Conservation (phyloP, 2,797 vertebrate genomes). For the Okamejei kenojei region DNA sequence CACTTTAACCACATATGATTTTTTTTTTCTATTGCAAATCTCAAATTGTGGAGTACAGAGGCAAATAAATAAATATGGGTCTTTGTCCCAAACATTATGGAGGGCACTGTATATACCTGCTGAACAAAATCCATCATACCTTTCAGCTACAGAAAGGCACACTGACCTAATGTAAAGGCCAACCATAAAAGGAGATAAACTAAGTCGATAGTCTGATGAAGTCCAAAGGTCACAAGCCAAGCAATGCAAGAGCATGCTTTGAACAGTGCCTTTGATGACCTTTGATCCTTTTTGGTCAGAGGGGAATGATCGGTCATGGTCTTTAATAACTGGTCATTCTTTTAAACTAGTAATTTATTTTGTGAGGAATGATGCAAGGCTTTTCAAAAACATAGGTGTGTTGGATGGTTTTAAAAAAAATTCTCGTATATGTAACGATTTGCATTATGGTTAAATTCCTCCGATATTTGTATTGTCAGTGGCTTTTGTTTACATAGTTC, state of each 20-base stretch:
- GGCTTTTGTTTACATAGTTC: conserved; percentile 37
- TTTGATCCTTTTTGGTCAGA: conserved; percentile 57
- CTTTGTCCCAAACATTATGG: too few relatives aligned
- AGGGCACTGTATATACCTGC: conserved; percentile 15
- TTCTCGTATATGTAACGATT: not conserved
- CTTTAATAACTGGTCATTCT: conserved; percentile 60
- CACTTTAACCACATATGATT: too few relatives aligned
- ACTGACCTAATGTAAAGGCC: conserved; percentile 57
- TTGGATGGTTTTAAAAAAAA: not conserved
- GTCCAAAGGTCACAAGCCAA: conserved; percentile 51
- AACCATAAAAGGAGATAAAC: conserved; percentile 58
- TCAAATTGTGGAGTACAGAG: too few relatives aligned
- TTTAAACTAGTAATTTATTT: conserved; percentile 64
- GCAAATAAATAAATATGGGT: too few relatives aligned
- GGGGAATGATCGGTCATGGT: conserved; percentile 54
- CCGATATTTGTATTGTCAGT: not conserved
- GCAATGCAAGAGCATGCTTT: conserved; percentile 48
- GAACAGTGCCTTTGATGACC: conserved; percentile 62
- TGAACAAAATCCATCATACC: conserved; percentile 35
- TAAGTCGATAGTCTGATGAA: conserved; percentile 46
- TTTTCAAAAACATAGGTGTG: conserved; percentile 48
- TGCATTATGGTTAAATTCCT: not conserved
- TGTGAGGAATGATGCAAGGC: conserved; percentile 43
- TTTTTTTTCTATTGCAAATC: too few relatives aligned
- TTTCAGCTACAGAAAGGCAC: conserved; percentile 43